A percentile compares a stretch with the other conserved stretches of the same genome.
Evolutionary conservation across 2,113 vertebrate species (phyloP).

Genomic region (Struthidea cinerea): DNA sequence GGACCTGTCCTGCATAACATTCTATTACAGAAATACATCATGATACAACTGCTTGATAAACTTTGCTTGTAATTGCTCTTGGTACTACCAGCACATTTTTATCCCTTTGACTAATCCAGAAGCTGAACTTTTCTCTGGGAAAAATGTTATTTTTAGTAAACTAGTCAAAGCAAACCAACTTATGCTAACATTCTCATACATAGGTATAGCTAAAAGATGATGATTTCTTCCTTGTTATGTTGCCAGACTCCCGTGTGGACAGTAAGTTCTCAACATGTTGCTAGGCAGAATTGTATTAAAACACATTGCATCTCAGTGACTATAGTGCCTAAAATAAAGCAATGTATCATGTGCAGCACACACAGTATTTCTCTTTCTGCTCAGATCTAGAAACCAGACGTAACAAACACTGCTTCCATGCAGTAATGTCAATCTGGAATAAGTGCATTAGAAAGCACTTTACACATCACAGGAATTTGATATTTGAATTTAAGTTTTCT

Average conservation of each 20-base stretch:
- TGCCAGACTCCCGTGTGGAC: neutral
- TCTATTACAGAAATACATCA: neutral
- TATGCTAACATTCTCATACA: slow-evolving; percentile 28
- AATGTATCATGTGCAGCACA: neutral
- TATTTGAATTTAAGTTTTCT: neutral
- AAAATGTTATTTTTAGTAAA: slow-evolving; percentile 25
- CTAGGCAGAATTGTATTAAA: slow-evolving; percentile 45
- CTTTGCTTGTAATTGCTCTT: neutral
- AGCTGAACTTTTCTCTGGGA: neutral
- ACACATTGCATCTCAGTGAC: neutral
- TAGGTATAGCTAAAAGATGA: slow-evolving; percentile 13
- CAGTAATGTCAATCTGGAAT: neutral
- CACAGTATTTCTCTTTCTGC: neutral
- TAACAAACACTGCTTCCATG: neutral
- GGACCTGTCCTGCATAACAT: neutral
- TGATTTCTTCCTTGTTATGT: neutral
- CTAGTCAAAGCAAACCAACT: neutral
- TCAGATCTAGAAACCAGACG: neutral
- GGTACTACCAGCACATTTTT: slow-evolving; percentile 7
- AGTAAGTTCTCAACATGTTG: slow-evolving; percentile 21
- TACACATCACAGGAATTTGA: neutral
- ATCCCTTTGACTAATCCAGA: neutral
- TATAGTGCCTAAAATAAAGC: neutral
- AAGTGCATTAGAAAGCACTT: neutral
- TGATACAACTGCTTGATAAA: neutral